These are phyloP conservation scores for Oxystoma pomonae DNA, from an alignment of 2,888 invertebrate species.

Conservation along the genomic window DNA sequence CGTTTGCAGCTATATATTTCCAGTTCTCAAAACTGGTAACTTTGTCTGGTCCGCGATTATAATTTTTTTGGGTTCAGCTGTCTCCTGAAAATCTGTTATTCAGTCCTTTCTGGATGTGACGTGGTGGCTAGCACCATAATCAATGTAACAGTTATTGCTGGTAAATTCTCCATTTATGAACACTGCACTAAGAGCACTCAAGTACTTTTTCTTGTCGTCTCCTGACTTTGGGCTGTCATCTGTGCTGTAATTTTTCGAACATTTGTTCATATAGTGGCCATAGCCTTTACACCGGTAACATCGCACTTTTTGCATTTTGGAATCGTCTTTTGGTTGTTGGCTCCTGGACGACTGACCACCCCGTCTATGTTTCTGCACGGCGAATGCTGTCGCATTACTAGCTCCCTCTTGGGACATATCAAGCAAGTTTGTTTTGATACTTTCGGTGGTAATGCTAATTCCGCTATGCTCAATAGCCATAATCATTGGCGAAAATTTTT, in stretches of 20 bases:
- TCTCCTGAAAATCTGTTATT: background rate
- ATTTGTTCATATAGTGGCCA: constrained; percentile 25
- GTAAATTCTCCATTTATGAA: constrained; percentile 24
- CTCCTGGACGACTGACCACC: background rate
- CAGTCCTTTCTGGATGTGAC: background rate
- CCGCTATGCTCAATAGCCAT: constrained; percentile 1
- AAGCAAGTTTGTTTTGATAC: too few species aligned
- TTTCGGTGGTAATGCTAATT: background rate
- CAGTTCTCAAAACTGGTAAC: background rate
- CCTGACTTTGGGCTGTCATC: background rate
- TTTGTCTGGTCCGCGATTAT: background rate
- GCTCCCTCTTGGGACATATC: too few species aligned
- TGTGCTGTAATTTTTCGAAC: constrained; percentile 11
- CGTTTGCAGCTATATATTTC: constrained; percentile 13
- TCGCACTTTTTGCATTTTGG: background rate
- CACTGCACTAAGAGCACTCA: constrained; percentile 26
- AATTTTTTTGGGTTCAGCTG: constrained; percentile 10
- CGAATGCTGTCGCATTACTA: too few species aligned
- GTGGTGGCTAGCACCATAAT: constrained; percentile 6
- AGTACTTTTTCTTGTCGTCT: constrained; percentile 2
- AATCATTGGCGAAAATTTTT: background rate
- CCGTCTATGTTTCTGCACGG: background rate
- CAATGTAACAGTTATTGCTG: constrained; percentile 21
- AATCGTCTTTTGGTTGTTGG: background rate
- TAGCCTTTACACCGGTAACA: constrained; percentile 9